Percentiles rank a stretch among this genome's conserved stretches.
These are phyloP conservation scores for Solenodon paradoxus DNA, from an alignment of 2,113 vertebrate genomes.

Conservation along the genomic window DNA sequence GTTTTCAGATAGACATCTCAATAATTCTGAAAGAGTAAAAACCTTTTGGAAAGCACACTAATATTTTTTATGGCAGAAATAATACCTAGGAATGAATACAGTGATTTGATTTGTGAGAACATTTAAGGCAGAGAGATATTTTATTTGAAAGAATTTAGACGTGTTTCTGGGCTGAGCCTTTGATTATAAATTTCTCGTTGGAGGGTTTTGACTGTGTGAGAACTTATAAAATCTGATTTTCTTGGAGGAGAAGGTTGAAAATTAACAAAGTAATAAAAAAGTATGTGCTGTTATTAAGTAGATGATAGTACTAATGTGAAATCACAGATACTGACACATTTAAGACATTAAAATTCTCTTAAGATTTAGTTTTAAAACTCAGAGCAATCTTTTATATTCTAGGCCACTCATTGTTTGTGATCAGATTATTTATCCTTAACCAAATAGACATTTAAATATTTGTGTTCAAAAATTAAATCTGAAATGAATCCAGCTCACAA, in stretches of 20 bases:
- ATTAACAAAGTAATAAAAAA: slow-evolving; percentile 53
- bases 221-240: slow-evolving; percentile 43
- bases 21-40: slow-evolving; percentile 46
- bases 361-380: slow-evolving; percentile 58
- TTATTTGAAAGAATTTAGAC: slow-evolving; percentile 59
- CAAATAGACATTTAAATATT: slow-evolving; percentile 82
- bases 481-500: slow-evolving; percentile 36
- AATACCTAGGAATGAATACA: slow-evolving; percentile 41
- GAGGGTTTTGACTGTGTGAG: slow-evolving; percentile 37
- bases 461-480: slow-evolving; percentile 74
- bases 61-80: slow-evolving; percentile 55
- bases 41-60: slow-evolving; percentile 43
- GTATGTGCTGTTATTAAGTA: background rate
- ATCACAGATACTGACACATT: slow-evolving; percentile 7
- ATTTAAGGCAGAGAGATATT: slow-evolving; percentile 16
- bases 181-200: slow-evolving; percentile 42
- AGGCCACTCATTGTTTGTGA: slow-evolving; percentile 78
- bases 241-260: background rate
- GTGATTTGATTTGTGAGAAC: slow-evolving; percentile 46
- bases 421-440: slow-evolving; percentile 77
- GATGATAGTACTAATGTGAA: background rate
- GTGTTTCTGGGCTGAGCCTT: slow-evolving; percentile 26
- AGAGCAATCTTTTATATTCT: slow-evolving; percentile 66
- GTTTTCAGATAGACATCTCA: slow-evolving; percentile 52
- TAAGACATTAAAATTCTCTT: background rate